Base-by-base conservation (phyloP, 2,888 invertebrate genomes). In the Oscheius onirici region DNA sequence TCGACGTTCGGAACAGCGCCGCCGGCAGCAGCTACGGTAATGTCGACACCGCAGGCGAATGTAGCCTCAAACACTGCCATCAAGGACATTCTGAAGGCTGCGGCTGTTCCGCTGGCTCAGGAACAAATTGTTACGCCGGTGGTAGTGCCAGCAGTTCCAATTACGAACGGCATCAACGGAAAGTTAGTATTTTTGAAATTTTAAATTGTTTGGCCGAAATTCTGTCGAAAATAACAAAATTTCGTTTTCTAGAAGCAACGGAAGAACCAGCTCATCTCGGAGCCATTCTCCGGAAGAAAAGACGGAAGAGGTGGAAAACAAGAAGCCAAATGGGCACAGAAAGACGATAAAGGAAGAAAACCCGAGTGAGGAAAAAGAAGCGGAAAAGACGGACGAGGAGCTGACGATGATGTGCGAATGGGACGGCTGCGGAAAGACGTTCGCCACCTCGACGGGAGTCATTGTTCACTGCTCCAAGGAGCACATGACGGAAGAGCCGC, bases 371-470 rank as follows among this genome's bases (percentile, higher is more conserved):
- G 58, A 58, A 58, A 58, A 40, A 41, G n/a, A 26, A 46, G 69
- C 40, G 43, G 68, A 55, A 15, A 24, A 69, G 51, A 24, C 40
- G 15, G 41, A 46, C 22, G 49, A 46, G 43, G 60, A 71, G 40
- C n/a, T 20, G 6, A 24, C 82, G n/a, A 81, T 73, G 58, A 83
- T 86, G 83, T 86, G 86, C 71, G 86, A 86, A 69, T 86, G 86
- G 86, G 79, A 83, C 57, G 83, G 81, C 22, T 86, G 84, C 60
- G 82, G 81, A 6, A 54, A 70, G 20, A 71, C 69, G 52, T 83
- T 82, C 60, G 26, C 60, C 10, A 72, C 76, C 6, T 69, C 78
- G 3, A 57, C 76, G 0, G 74, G 79, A 13, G 74, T 84, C 22
- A 70, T 85, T 41, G 76, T 77, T 44, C 86, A 86, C 67, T 66